These are phyloP conservation scores for Calycopis cecrops DNA, from an alignment of 1,140 invertebrate genomes.

Conservation along the genomic window DNA sequence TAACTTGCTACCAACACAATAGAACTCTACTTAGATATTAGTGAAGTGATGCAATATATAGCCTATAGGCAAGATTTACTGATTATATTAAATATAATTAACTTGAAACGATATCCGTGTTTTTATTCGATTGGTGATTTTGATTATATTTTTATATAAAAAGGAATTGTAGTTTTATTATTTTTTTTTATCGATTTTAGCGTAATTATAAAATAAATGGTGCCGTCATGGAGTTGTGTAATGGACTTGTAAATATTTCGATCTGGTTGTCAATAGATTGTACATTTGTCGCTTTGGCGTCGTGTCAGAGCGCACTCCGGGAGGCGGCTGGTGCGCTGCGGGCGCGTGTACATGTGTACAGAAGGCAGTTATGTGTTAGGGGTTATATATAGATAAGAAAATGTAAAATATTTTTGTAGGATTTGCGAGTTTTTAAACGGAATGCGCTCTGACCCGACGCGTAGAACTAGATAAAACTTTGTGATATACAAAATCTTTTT, in stretches of 20 bases:
- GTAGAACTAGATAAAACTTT: conserved; percentile 45
- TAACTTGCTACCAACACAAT: neutral
- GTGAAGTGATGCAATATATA: conserved; percentile 65
- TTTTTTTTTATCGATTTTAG: conserved; percentile 30
- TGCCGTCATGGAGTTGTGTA: conserved; percentile 19
- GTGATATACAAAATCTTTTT: conserved; percentile 59
- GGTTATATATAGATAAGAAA: conserved; percentile 8
- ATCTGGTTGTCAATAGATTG: conserved; percentile 57
- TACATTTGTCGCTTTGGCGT: conserved; percentile 47
- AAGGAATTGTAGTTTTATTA: conserved; percentile 27
- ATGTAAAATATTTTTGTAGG: conserved; percentile 18
- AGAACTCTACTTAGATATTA: conserved; percentile 38
- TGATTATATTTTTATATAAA: conserved; percentile 46
- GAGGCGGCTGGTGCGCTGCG: conserved; percentile 21
- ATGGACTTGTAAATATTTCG: conserved; percentile 50
- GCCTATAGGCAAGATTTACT: conserved; percentile 49
- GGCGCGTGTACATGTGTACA: neutral
- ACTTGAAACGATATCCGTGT: conserved; percentile 1
- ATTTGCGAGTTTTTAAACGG: neutral
- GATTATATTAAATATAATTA: conserved; percentile 10
- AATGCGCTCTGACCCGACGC: conserved; percentile 10
- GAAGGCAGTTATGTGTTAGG: neutral
- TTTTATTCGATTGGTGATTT: conserved; percentile 38
- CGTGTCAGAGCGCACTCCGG: conserved; percentile 38
- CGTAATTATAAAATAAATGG: conserved; percentile 11